A percentile compares a stretch with the other conserved stretches of the same genome.
Conservation (phyloP, 2,113 vertebrate genomes). For the Mustela lutreola region DNA sequence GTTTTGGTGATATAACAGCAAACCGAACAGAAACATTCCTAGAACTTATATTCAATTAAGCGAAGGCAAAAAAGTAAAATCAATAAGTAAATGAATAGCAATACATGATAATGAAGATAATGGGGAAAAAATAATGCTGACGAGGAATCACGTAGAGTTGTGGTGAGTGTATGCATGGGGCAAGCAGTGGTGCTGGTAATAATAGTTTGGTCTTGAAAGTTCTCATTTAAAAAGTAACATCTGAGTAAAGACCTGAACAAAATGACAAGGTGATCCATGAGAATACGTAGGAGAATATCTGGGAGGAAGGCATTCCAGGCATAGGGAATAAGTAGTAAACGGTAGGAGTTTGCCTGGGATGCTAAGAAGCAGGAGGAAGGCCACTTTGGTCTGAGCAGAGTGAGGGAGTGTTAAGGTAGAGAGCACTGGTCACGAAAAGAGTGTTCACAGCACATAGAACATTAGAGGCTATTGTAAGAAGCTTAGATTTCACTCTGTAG, state of each 20-base stretch:
- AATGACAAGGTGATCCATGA: background rate
- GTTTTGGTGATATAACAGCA: background rate
- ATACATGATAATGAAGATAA: background rate
- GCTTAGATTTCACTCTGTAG: background rate
- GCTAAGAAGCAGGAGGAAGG: background rate
- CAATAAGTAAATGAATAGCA: background rate
- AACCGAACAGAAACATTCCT: background rate
- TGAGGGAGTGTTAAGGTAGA: background rate
- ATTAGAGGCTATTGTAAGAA: background rate
- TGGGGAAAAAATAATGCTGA: background rate
- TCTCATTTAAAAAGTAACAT: background rate
- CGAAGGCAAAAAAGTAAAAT: constrained; percentile 6
- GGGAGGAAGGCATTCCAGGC: background rate
- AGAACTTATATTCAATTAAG: background rate
- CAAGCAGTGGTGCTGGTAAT: background rate
- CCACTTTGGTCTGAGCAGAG: background rate
- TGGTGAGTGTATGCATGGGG: background rate
- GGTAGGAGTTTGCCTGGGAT: background rate
- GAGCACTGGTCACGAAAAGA: background rate
- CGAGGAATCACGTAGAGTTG: background rate
- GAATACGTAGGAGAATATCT: background rate
- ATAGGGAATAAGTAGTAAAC: background rate
- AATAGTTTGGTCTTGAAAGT: background rate
- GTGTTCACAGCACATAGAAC: background rate
- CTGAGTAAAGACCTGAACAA: background rate